phyloP scores from a whole-genome alignment of 2,113 vertebrate species.

The Asarcornis scutulata region DNA sequence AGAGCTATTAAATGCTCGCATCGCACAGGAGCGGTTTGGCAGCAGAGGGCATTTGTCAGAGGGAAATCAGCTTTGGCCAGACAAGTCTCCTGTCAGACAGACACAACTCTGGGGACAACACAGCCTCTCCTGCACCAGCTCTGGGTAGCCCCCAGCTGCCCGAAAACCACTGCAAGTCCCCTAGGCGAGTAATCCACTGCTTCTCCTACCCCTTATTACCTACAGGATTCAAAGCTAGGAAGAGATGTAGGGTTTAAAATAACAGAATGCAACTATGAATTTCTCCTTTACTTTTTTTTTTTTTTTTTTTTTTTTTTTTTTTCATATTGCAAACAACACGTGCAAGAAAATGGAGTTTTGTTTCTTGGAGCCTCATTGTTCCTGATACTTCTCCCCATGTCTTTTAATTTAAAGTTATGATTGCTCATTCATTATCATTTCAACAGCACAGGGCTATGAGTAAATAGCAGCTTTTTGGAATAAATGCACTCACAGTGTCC shows the following conservation, averaged over 20 bases:
- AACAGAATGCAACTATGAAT: fast-evolving
- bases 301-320: background rate
- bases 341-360: background rate
- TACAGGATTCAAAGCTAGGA: background rate
- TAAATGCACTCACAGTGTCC: fast-evolving
- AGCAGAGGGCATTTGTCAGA: background rate
- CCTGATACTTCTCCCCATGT: background rate
- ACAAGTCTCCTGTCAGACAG: background rate
- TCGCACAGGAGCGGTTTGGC: background rate
- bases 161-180: fast-evolving
- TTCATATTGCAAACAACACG: background rate
- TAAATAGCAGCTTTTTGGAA: background rate
- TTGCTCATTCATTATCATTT: background rate
- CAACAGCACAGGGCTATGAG: background rate
- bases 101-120: background rate
- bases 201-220: background rate
- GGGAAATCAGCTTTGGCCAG: background rate
- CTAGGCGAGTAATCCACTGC: background rate
- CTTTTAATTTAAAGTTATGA: background rate
- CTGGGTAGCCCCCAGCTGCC: fast-evolving
- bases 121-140: background rate
- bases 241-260: background rate
- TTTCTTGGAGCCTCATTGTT: background rate
- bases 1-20: background rate
- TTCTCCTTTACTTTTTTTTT: background rate